These are phyloP conservation scores for Butorides virescens DNA, from an alignment of 2,113 vertebrate genomes.

Conservation along the genomic window DNA sequence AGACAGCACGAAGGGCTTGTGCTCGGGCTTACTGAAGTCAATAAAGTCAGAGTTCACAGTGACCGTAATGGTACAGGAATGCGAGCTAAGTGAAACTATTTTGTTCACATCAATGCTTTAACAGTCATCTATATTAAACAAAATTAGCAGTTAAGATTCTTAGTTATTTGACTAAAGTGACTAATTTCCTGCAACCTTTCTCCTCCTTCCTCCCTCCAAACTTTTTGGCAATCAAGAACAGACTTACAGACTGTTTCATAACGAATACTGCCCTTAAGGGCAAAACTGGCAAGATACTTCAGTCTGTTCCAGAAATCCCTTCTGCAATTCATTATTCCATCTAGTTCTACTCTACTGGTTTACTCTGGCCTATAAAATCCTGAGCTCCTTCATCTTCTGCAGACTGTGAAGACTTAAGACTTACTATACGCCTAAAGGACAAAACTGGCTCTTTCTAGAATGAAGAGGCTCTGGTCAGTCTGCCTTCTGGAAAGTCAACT, in stretches of 20 bases:
- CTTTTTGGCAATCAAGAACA: conserved; percentile 8
- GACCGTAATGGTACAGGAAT: background rate
- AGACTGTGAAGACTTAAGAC: background rate
- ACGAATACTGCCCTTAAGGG: conserved; percentile 1
- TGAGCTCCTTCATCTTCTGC: background rate
- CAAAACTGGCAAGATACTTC: background rate
- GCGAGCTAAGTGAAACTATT: background rate
- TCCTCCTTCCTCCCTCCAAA: conserved; percentile 23
- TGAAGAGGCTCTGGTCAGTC: background rate
- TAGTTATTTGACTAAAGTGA: conserved; percentile 1
- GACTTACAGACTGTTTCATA: conserved; percentile 9
- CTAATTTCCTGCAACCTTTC: conserved; percentile 46
- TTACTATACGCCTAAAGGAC: background rate
- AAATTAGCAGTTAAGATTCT: background rate
- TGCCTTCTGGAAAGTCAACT: background rate
- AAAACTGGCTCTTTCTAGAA: background rate
- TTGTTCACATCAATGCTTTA: background rate
- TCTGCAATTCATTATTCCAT: conserved; percentile 16
- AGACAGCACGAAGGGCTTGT: background rate
- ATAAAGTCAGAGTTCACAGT: background rate
- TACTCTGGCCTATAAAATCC: background rate
- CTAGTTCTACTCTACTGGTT: background rate
- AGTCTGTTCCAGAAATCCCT: conserved; percentile 26
- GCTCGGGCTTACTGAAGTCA: background rate
- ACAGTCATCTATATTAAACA: background rate